These are phyloP conservation scores for Sebastes melanostomus DNA, from an alignment of 2,797 vertebrate species.

Conservation along the genomic window DNA sequence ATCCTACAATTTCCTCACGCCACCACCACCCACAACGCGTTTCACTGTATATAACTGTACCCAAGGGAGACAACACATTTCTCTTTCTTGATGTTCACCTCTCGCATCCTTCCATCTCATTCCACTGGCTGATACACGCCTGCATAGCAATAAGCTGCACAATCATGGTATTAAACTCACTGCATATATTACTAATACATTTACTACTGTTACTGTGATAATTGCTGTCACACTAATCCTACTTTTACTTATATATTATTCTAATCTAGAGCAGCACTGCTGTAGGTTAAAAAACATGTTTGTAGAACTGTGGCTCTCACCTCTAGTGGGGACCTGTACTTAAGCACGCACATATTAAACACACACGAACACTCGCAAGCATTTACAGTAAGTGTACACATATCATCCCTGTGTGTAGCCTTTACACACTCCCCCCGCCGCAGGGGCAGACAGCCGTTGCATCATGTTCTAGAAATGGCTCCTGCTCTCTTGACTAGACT, in stretches of 20 bases:
- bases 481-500: conserved; percentile 50
- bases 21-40: conserved; percentile 6
- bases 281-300: not conserved
- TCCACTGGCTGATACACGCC: not conserved
- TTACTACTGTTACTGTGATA: not conserved
- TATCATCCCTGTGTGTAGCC: conserved; percentile 2
- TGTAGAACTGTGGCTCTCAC: not conserved
- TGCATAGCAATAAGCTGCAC: not conserved
- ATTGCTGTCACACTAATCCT: not conserved
- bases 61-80: not conserved
- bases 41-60: not conserved
- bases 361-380: conserved; percentile 2
- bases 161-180: not conserved
- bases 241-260: not conserved
- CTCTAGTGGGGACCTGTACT: not conserved
- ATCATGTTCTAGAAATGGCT: conserved; percentile 67
- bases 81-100: not conserved
- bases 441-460: conserved; percentile 37
- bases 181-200: not conserved
- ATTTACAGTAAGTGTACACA: conserved; percentile 28
- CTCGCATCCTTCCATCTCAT: not conserved
- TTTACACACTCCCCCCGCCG: not conserved
- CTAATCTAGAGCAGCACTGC: not conserved
- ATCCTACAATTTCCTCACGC: conserved; percentile 19
- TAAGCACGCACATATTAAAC: conserved; percentile 16